phyloP scores from a whole-genome alignment of 2,888 invertebrate genomes.

The Drosophila peninsularis region DNA sequence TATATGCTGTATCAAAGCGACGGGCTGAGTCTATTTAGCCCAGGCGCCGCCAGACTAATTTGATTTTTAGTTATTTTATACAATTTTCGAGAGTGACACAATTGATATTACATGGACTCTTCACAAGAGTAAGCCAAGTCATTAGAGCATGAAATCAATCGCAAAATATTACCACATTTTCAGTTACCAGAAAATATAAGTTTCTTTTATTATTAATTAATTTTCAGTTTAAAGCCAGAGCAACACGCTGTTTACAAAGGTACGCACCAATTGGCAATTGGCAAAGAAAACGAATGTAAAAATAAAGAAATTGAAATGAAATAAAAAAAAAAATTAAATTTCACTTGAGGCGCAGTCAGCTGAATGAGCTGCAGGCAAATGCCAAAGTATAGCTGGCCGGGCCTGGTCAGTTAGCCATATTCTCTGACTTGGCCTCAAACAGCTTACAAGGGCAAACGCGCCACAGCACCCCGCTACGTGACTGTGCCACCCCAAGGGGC shows the following conservation, averaged over 20 bases:
- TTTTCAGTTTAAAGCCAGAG: constrained; percentile 37
- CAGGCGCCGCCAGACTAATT: too few relatives aligned
- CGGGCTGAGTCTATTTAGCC: too few relatives aligned
- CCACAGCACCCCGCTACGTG: constrained; percentile 25
- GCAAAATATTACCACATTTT: constrained; percentile 33
- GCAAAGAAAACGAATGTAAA: constrained; percentile 54
- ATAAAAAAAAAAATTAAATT: constrained; percentile 67
- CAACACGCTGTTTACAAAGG: constrained; percentile 62
- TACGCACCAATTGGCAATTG: constrained; percentile 68
- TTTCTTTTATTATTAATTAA: too few relatives aligned
- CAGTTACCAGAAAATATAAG: not conserved
- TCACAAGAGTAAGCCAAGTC: constrained; percentile 6
- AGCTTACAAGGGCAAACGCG: constrained; percentile 40
- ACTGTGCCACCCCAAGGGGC: constrained; percentile 31
- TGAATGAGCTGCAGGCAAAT: constrained; percentile 36
- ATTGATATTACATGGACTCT: constrained; percentile 14
- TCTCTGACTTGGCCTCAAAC: constrained; percentile 26
- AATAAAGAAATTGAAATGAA: constrained; percentile 10
- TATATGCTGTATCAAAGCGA: too few relatives aligned
- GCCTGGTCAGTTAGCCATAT: constrained; percentile 25
- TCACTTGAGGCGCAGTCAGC: constrained; percentile 57
- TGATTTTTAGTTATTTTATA: too few relatives aligned
- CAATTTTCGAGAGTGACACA: too few relatives aligned
- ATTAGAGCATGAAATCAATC: constrained; percentile 18
- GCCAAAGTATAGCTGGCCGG: constrained; percentile 22